Evolutionary conservation across 2,113 vertebrate species (phyloP), one percentile per base, ranked within the genome.

Genomic region (Peucedramus taeniatus): DNA sequence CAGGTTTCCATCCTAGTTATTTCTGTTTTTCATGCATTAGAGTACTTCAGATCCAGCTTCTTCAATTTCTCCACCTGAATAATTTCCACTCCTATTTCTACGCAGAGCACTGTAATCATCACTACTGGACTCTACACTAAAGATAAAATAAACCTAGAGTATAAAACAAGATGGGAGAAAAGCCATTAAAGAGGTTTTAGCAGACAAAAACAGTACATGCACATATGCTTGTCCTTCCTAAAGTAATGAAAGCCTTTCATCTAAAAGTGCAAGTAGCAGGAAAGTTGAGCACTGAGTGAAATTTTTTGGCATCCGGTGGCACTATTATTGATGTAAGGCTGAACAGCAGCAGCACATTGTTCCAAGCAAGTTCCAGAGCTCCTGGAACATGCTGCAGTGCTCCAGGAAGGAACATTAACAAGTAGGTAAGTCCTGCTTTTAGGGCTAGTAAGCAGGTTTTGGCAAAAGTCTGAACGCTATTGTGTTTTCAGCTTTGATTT

Each of bases 61-160:
- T 93, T 24, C 64, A 50, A 56, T 88, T 95, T 79, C 37, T 91
- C 42, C 91, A 13, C 88, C 81, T 3, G 35, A 10, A 35, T 94
- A 96, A 75, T 53, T 89, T 72, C 95, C 90, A 13, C 90, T 96
- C 94, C 93, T 79, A 3, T 97, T 98, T 60, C 97, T 95, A 33
- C 12, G 4, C 22, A 96, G 1, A 40, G 96, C 90, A 3, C 92
- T 94, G 2, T 33, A 93, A 77, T 96, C 94, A 42, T 96, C 92
- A 12, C 94, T 94, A 72, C 80, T 42, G 75, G 47, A 72, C 64
- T 26, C 0, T 0, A 71, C 28, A 27, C 15, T 11, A 7, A 66
- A 74, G 49, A 39, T 21, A 53, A 76, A 35, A 49, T 45, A 66
- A 86, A 90, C 15, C 18, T 15, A 40, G 28, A 75, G n/a, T 28